Percentiles rank a stretch among this genome's conserved stretches.
These are phyloP conservation scores for Xylota sylvarum DNA, from an alignment of 2,888 invertebrate genomes.

Conservation along the genomic window DNA sequence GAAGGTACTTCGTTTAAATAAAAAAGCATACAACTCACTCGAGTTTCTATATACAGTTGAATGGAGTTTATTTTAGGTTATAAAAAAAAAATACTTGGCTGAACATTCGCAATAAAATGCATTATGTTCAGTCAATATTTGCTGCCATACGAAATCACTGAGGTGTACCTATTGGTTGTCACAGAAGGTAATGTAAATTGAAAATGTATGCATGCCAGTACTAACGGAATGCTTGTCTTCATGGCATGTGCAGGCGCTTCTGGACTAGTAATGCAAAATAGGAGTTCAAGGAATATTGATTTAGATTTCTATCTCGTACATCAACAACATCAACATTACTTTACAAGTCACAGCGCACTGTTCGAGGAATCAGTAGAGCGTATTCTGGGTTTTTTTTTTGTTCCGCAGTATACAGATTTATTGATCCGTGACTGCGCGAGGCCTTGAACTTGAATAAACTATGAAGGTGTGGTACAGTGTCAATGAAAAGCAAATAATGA, in stretches of 20 bases:
- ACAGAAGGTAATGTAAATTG: not conserved
- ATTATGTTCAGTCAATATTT: slow-evolving; percentile 6
- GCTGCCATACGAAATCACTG: not conserved
- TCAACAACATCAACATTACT: not conserved
- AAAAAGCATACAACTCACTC: not conserved
- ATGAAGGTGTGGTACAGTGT: no score
- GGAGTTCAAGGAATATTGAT: no score
- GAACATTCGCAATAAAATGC: slow-evolving; percentile 7
- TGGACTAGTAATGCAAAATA: not conserved
- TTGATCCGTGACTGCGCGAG: no score
- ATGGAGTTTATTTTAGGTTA: slow-evolving; percentile 14
- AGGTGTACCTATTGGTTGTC: not conserved
- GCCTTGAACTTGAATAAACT: no score
- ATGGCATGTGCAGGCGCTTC: not conserved
- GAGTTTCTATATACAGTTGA: not conserved
- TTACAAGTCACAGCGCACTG: no score
- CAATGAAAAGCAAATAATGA: no score
- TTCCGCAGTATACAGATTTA: no score
- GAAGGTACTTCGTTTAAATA: not conserved
- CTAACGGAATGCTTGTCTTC: not conserved
- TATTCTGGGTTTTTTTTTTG: no score
- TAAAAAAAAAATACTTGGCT: slow-evolving; percentile 23
- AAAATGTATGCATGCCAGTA: not conserved
- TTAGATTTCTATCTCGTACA: not conserved
- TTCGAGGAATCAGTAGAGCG: no score